Percentiles rank a stretch among this genome's conserved stretches.
phyloP scores from a whole-genome alignment of 1,140 invertebrate species.

The Anastrepha ludens region DNA sequence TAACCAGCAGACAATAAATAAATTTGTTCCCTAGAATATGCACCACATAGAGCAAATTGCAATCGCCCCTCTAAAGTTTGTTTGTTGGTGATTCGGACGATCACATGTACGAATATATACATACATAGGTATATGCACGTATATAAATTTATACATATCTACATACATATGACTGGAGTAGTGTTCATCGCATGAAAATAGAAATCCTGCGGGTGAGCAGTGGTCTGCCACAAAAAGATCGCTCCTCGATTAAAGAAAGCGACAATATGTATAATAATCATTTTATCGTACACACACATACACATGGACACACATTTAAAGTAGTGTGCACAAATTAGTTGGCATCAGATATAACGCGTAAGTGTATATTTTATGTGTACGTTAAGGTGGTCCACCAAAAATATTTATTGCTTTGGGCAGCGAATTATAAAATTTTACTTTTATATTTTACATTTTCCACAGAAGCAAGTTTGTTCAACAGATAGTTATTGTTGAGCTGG shows the following conservation, averaged over 20 bases:
- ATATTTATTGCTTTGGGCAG: no score
- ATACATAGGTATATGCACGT: neutral
- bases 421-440: no score
- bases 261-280: constrained; percentile 14
- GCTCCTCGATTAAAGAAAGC: constrained; percentile 37
- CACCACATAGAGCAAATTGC: constrained; percentile 1
- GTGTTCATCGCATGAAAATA: constrained; percentile 14
- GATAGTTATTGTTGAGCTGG: no score
- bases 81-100: neutral
- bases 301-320: neutral
- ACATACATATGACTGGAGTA: neutral
- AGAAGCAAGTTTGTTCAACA: no score
- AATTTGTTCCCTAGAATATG: neutral
- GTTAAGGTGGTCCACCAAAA: no score
- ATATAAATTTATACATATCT: neutral
- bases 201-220: constrained; percentile 20
- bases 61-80: neutral
- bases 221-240: constrained; percentile 27
- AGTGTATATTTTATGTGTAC: no score
- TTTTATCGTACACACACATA: neutral
- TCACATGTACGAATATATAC: neutral
- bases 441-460: no score
- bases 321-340: neutral
- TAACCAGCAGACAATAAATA: neutral
- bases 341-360: neutral